Conservation (phyloP, 2,797 vertebrate genomes). For the Dromococcyx pavoninus region DNA sequence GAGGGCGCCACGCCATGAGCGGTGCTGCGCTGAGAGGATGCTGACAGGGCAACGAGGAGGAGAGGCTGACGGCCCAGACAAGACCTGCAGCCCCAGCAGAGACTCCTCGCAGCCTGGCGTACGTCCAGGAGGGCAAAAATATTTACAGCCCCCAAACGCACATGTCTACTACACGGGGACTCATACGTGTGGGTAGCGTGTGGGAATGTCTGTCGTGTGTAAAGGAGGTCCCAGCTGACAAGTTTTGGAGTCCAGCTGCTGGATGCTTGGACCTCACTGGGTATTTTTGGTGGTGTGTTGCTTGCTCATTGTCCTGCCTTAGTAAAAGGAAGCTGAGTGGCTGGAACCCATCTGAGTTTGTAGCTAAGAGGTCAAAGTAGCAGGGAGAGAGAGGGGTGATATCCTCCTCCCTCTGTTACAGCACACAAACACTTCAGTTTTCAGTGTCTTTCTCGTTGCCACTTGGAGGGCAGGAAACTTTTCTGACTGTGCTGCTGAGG, state of each 20-base stretch:
- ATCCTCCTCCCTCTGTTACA: background rate
- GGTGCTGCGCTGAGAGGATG: conserved; percentile 16
- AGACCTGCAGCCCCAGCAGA: conserved; percentile 9
- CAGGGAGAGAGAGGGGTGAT: background rate
- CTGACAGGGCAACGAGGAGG: conserved; percentile 13
- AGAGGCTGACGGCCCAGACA: conserved; percentile 6
- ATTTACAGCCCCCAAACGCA: background rate
- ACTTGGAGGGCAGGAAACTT: background rate
- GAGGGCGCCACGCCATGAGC: background rate
- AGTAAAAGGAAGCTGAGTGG: background rate
- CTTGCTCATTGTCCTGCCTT: background rate
- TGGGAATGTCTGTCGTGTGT: fast-evolving
- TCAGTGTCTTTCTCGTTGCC: background rate
- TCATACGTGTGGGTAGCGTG: background rate
- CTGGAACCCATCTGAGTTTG: background rate
- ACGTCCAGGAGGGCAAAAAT: conserved; percentile 17
- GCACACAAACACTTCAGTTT: background rate
- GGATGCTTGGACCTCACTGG: background rate
- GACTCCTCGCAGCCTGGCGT: background rate
- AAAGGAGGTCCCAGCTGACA: background rate
- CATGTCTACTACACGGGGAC: background rate
- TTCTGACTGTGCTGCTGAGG: background rate
- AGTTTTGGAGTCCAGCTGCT: background rate
- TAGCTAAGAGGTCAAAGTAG: background rate
- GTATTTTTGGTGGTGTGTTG: background rate